phyloP scores from a whole-genome alignment of 2,113 vertebrate species.

The Coturnix japonica region DNA sequence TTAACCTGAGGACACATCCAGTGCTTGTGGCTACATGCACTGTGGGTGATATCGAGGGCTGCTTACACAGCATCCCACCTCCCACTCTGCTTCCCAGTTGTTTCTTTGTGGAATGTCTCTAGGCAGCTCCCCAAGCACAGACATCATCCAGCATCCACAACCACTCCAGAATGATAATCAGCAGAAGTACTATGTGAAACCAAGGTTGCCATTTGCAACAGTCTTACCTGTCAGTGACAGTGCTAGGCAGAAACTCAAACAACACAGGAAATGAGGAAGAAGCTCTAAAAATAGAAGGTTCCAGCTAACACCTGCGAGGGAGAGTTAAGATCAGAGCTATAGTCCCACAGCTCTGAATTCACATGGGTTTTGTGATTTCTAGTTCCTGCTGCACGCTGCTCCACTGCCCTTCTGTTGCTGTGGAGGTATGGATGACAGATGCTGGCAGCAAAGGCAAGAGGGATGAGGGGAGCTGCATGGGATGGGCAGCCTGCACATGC shows the following conservation, averaged over 20 bases:
- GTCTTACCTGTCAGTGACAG: neutral
- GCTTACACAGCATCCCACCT: neutral
- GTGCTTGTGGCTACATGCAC: neutral
- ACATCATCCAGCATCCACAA: constrained; percentile 13
- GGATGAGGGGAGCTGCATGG: neutral
- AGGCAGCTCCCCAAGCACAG: neutral
- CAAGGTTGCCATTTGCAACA: neutral
- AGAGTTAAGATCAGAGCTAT: neutral
- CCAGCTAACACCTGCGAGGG: neutral
- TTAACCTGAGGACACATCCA: neutral
- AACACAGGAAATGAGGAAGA: neutral
- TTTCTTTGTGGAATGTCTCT: neutral
- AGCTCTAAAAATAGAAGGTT: constrained; percentile 8
- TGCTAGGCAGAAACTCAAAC: neutral
- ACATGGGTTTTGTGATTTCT: neutral
- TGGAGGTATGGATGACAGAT: accelerated
- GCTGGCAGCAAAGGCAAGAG: neutral
- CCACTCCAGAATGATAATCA: neutral
- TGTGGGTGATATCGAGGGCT: neutral
- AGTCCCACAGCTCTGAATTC: neutral
- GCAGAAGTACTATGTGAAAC: accelerated
- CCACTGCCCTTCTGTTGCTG: neutral
- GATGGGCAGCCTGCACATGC: neutral
- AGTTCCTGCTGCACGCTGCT: neutral
- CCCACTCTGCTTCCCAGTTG: neutral